Evolutionary conservation across 2,888 invertebrate species (phyloP), one percentile per base, ranked within the genome.

Genomic region (Hyppa rectilinea): DNA sequence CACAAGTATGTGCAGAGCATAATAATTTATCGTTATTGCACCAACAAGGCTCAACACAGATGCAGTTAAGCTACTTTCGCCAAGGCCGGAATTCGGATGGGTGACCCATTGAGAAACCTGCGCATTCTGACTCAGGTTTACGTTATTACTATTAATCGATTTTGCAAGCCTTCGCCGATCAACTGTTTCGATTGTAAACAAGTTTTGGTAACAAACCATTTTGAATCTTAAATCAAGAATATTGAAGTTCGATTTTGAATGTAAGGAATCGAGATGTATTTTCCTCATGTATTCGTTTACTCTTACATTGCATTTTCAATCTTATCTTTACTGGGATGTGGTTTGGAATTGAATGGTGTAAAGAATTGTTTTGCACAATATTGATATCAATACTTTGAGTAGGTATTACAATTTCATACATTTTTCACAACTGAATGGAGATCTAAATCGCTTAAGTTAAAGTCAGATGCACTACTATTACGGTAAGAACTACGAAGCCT

Each of bases 71-170:
- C 53, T 45, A 70, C 76, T 76, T 72, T 71, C 50, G 47, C 62
- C 84, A 82, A 83, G 82, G 84, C 64, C 76, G 82, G 73, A 58
- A 82, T 84, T 76, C 68, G 74, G 82, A 84, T 84, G 76, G 82
- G 82, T 74, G 84, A 66, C 76, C 82, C 71, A 74, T 72, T 78
- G 45, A 65, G 69, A 49, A 84, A 79, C 76, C 55, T 58, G 63
- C 64, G 61, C 60, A 78, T 67, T 66, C 81, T 71, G 72, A 74
- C 38, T 64, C 63, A 68, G 53, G 58, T 71, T 49, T 79, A 81
- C 81, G 78, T 70, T 59, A 71, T 40, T 56, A 76, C 58, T 68
- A 63, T 76, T 58, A 71, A 81, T 81, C 64, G 66, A 77, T 79
- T 77, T 64, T 67, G 78, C 81, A 79, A 79, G 47, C 34, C 14